Base-by-base conservation (phyloP, 2,888 invertebrate species). In the Nymphalis polychloros region DNA sequence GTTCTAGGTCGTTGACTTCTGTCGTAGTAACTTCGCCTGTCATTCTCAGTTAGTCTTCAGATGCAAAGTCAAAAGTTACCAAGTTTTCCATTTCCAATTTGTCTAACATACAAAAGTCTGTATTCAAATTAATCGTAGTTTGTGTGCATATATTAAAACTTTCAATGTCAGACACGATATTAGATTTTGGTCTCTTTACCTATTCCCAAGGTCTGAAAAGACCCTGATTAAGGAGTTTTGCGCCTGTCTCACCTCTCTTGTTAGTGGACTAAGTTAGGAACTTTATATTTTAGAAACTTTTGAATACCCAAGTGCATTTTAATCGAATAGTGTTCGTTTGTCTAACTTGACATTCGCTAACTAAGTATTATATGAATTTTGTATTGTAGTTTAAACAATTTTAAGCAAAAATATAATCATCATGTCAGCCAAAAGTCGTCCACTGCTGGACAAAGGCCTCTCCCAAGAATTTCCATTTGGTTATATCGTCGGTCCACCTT, bases 11-110 rank as follows among this genome's bases (percentile, higher is more conserved):
- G 27, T 70, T 60, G 64, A 70, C 70, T 63, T 60, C 69, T 10
- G 47, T 27, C 47, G 59, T 63, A 52, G 53, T 68, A 65, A 73
- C 64, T 74, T 68, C 52, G 67, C 72, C 75, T 78, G 80, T 78
- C 79, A 78, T 61, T 66, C 72, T 63, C 78, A 79, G 75, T 64
- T 67, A 71, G 60, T 66, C 72, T 73, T 70, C 67, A 68, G 74
- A 73, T 73, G 76, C 70, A 73, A 74, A 75, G 71, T 77, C 73
- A 71, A 72, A 78, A 78, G 72, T 77, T 78, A 67, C 67, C 67
- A 75, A 77, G 72, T 79, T 76, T 75, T 71, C 68, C 73, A 71
- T 76, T 71, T 75, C 74, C 76, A 77, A 78, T 79, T 79, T 77
- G 73, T 73, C 63, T 73, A 61, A 63, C 63, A 70, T 76, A 72